phyloP scores from a whole-genome alignment of 35 echinoderm and acorn worm genomes.

The Nesometra sesokonis region DNA sequence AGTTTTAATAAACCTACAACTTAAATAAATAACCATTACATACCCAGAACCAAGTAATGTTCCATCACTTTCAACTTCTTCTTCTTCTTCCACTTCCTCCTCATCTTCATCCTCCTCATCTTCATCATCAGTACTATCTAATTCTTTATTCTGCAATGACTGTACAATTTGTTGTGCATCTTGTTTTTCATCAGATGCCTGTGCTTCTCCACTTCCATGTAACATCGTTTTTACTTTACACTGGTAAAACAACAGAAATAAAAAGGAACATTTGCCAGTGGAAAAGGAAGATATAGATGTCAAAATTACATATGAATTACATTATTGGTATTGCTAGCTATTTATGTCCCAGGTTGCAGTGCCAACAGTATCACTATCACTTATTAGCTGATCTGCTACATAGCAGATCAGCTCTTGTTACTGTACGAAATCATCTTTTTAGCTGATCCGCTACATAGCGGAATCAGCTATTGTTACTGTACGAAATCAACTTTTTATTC shows the following conservation, averaged over 20 bases:
- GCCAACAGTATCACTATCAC: too few species aligned
- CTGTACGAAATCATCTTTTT: too few species aligned
- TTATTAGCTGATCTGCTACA: too few species aligned
- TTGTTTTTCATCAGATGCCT: neutral
- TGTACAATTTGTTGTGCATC: neutral
- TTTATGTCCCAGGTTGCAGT: too few species aligned
- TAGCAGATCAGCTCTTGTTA: too few species aligned
- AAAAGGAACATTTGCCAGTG: neutral
- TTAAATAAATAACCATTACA: neutral
- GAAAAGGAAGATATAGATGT: too few species aligned
- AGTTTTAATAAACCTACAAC: too few species aligned
- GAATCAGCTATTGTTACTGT: too few species aligned
- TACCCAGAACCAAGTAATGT: neutral
- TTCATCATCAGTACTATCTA: neutral
- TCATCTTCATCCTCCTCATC: neutral
- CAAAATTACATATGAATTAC: too few species aligned
- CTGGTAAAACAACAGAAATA: slow-evolving; percentile 19
- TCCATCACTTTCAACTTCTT: neutral
- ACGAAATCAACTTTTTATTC: too few species aligned
- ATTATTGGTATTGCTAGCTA: too few species aligned
- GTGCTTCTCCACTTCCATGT: neutral
- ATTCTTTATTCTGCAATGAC: neutral
- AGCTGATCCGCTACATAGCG: too few species aligned
- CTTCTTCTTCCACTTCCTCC: neutral
- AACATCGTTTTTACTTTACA: slow-evolving; percentile 62